A percentile compares a stretch with the other conserved stretches of the same genome.
Evolutionary conservation across 1,140 invertebrate genomes (phyloP).

Genomic region (Ceratina australensis): DNA sequence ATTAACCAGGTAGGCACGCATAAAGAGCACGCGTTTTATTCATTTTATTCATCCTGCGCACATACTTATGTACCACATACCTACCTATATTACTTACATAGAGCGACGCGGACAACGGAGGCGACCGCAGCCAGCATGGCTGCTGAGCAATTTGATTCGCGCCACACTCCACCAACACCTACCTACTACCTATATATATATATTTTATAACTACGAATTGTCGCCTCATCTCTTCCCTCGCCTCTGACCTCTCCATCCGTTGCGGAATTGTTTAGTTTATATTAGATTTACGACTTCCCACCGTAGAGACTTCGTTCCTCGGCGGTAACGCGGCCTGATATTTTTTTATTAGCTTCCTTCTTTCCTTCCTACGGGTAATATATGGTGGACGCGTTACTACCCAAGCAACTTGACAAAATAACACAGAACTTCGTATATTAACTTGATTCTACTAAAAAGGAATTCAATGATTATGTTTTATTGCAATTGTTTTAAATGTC

Average conservation of each 20-base stretch:
- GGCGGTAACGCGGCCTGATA: no score
- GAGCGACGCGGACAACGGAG: slow-evolving; percentile 28
- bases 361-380: no score
- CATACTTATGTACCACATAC: neutral
- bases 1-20: slow-evolving; percentile 52
- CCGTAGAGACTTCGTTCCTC: no score
- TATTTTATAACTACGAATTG: neutral
- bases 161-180: slow-evolving; percentile 10
- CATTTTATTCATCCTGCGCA: slow-evolving; percentile 30
- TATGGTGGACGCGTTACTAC: no score
- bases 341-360: no score
- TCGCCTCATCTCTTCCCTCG: neutral
- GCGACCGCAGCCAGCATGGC: slow-evolving; percentile 20
- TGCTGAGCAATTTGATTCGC: slow-evolving; percentile 41
- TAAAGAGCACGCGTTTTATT: slow-evolving; percentile 54
- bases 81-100: no score
- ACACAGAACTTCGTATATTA: no score
- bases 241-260: neutral
- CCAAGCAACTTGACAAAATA: no score
- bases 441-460: no score
- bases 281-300: neutral
- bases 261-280: neutral
- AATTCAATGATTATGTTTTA: no score
- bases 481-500: no score
- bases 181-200: no score